Evolutionary conservation across 2,888 invertebrate genomes (phyloP).

Genomic region (Patella ulyssiponensis): DNA sequence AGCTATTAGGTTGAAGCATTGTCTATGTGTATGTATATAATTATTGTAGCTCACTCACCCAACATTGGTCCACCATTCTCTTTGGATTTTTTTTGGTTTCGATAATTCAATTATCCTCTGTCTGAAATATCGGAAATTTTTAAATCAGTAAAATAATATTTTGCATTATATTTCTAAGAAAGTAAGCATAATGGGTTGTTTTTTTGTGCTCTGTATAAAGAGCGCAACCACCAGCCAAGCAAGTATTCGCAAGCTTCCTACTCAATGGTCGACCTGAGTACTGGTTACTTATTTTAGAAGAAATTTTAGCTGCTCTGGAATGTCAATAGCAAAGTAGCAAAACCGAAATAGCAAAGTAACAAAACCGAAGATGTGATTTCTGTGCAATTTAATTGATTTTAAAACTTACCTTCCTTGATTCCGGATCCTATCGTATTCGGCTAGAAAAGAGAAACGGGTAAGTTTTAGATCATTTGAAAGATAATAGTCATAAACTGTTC

Average conservation of each 20-base stretch:
- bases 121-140: constrained; percentile 39
- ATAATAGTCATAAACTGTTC: too few relatives aligned
- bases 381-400: too few relatives aligned
- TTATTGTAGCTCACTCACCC: constrained; percentile 45
- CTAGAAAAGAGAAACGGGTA: constrained; percentile 41
- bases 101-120: constrained; percentile 53
- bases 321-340: too few relatives aligned
- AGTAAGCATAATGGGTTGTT: not conserved
- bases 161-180: not conserved
- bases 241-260: too few relatives aligned
- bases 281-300: too few relatives aligned
- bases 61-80: constrained; percentile 59
- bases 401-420: constrained; percentile 52
- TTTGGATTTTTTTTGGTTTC: constrained; percentile 53
- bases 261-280: too few relatives aligned
- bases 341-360: too few relatives aligned
- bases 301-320: too few relatives aligned
- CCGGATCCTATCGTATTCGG: constrained; percentile 55
- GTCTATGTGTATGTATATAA: too few relatives aligned
- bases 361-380: too few relatives aligned
- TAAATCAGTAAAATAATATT: not conserved
- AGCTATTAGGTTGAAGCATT: too few relatives aligned
- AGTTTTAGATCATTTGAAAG: not conserved
- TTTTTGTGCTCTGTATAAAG: not conserved
- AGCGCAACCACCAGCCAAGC: too few relatives aligned